phyloP scores from a whole-genome alignment of 2,888 invertebrate species.

The Hydrotaea diabolus region DNA sequence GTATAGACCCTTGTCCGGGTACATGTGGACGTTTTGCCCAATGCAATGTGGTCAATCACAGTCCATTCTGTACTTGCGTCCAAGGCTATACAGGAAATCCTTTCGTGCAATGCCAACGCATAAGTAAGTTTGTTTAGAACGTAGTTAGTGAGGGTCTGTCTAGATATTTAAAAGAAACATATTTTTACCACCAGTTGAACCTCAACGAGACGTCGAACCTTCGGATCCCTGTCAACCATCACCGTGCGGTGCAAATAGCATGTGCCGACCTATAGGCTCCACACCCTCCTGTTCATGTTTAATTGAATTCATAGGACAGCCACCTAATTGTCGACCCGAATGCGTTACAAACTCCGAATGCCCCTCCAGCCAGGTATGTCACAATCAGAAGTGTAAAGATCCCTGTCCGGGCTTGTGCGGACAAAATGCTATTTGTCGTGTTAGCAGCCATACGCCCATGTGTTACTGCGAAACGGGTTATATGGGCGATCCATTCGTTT shows the following conservation, averaged over 20 bases:
- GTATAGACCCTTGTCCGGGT: constrained; percentile 89
- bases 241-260: constrained; percentile 83
- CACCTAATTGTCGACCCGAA: constrained; percentile 88
- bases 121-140: constrained; percentile 76
- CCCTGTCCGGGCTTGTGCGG: constrained; percentile 89
- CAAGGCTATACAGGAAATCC: constrained; percentile 88
- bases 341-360: constrained; percentile 90
- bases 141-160: neutral
- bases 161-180: neutral
- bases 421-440: constrained; percentile 86
- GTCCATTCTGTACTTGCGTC: constrained; percentile 89
- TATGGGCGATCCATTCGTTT: constrained; percentile 79
- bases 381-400: constrained; percentile 88
- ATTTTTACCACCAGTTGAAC: constrained; percentile 73
- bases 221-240: constrained; percentile 81
- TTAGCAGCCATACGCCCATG: constrained; percentile 89
- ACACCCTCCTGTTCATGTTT: constrained; percentile 89
- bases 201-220: constrained; percentile 70
- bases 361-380: constrained; percentile 85
- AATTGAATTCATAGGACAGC: constrained; percentile 85
- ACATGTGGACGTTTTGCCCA: constrained; percentile 87
- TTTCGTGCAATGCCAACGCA: constrained; percentile 85
- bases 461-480: constrained; percentile 85
- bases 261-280: constrained; percentile 83
- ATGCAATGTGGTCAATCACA: constrained; percentile 89